These are phyloP conservation scores for Tyrannus savana DNA, from an alignment of 2,113 vertebrate species.

Conservation along the genomic window DNA sequence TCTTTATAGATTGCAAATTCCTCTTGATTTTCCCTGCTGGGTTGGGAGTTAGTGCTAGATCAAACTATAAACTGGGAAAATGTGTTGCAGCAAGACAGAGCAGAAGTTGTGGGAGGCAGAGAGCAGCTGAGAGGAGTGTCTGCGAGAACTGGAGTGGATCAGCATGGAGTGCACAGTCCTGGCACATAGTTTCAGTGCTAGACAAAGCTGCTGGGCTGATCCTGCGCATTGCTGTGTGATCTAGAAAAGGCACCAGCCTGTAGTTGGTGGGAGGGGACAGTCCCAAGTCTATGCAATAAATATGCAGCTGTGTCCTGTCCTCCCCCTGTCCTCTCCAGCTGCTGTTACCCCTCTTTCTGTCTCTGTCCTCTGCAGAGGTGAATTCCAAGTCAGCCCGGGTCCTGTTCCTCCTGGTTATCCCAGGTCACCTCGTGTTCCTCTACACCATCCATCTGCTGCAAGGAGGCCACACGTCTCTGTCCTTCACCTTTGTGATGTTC, in stretches of 20 bases:
- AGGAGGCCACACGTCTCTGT: constrained; percentile 77
- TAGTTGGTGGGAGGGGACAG: neutral
- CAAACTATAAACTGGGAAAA: neutral
- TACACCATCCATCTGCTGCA: constrained; percentile 87
- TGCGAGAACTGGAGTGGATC: neutral
- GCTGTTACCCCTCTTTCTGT: neutral
- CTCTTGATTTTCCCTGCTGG: neutral
- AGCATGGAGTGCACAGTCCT: neutral
- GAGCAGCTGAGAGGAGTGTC: neutral
- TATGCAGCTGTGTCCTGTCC: neutral
- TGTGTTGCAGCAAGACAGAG: neutral
- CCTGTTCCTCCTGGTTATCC: constrained; percentile 88
- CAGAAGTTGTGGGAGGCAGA: constrained; percentile 34
- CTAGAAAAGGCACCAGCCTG: neutral
- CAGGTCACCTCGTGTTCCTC: constrained; percentile 91
- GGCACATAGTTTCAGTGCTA: neutral
- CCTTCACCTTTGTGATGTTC: constrained; percentile 79
- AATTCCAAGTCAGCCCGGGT: constrained; percentile 91
- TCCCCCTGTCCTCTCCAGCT: neutral
- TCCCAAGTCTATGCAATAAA: neutral
- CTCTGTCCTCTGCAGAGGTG: constrained; percentile 76
- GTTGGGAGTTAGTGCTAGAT: neutral
- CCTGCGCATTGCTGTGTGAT: neutral
- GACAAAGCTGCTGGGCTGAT: constrained; percentile 19
- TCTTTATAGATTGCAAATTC: neutral